These are phyloP conservation scores for Spheniscus mendiculus DNA, from an alignment of 2,113 vertebrate species.

Conservation along the genomic window DNA sequence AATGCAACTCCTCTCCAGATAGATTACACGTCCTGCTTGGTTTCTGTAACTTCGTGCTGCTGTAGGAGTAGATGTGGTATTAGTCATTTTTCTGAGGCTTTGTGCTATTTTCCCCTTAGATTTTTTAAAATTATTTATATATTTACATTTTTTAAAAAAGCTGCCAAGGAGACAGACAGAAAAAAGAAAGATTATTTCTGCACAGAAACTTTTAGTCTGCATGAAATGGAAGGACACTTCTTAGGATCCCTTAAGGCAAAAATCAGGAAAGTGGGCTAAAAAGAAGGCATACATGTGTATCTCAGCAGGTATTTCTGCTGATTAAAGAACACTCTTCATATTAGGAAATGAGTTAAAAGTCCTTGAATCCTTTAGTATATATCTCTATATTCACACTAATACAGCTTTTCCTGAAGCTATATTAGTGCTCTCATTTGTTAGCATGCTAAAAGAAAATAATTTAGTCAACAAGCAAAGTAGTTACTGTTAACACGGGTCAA, in stretches of 20 bases:
- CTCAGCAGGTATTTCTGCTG: slow-evolving; percentile 18
- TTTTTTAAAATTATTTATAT: background rate
- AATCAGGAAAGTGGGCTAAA: background rate
- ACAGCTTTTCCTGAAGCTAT: background rate
- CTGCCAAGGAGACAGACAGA: background rate
- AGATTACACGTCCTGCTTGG: background rate
- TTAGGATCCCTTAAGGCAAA: background rate
- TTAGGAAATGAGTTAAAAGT: background rate
- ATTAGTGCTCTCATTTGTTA: background rate
- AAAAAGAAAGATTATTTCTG: background rate
- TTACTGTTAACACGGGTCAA: background rate
- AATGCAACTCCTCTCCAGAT: background rate
- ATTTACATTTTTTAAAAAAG: background rate
- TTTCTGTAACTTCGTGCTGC: background rate
- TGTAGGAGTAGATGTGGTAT: background rate
- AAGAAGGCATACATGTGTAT: background rate
- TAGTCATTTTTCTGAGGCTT: background rate
- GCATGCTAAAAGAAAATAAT: background rate
- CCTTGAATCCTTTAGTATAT: background rate
- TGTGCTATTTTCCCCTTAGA: background rate
- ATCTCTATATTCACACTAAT: background rate
- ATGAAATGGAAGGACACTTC: background rate
- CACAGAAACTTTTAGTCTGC: background rate
- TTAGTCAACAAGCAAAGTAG: background rate
- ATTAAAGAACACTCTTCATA: slow-evolving; percentile 2